Evolutionary conservation across 2,888 invertebrate species (phyloP).

Genomic region (Hydriomena furcata): DNA sequence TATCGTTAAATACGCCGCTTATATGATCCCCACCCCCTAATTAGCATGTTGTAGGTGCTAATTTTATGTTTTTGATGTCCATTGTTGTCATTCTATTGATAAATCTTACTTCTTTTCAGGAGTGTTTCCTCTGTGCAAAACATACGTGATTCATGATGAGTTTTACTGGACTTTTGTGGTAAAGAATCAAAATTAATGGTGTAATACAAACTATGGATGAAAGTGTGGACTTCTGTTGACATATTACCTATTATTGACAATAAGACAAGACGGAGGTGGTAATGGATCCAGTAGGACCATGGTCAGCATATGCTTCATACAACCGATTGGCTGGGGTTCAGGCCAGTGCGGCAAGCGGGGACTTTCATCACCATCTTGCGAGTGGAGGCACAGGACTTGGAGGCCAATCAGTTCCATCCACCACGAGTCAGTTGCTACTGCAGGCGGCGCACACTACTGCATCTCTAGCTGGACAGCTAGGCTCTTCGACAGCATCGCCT

Average conservation of each 20-base stretch:
- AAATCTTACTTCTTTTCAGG: constrained; percentile 72
- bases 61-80: constrained; percentile 23
- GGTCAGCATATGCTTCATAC: constrained; percentile 92
- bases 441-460: constrained; percentile 86
- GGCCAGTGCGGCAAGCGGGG: constrained; percentile 86
- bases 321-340: constrained; percentile 90
- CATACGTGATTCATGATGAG: constrained; percentile 61
- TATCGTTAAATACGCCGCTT: not conserved
- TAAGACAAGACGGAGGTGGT: constrained; percentile 79
- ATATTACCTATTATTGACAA: constrained; percentile 71
- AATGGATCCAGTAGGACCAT: constrained; percentile 96
- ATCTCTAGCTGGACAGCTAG: constrained; percentile 85
- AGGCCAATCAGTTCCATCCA: constrained; percentile 83
- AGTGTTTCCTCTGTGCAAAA: constrained; percentile 58
- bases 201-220: constrained; percentile 79
- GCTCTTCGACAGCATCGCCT: constrained; percentile 85
- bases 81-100: constrained; percentile 47
- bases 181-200: constrained; percentile 61
- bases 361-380: constrained; percentile 87
- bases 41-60: constrained; percentile 14
- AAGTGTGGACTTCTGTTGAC: constrained; percentile 80
- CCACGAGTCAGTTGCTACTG: constrained; percentile 87
- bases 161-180: constrained; percentile 66
- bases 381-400: constrained; percentile 80
- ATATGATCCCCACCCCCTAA: not conserved